phyloP scores from a whole-genome alignment of 1,140 invertebrate genomes.

The Stratiolaelaps scimitus region DNA sequence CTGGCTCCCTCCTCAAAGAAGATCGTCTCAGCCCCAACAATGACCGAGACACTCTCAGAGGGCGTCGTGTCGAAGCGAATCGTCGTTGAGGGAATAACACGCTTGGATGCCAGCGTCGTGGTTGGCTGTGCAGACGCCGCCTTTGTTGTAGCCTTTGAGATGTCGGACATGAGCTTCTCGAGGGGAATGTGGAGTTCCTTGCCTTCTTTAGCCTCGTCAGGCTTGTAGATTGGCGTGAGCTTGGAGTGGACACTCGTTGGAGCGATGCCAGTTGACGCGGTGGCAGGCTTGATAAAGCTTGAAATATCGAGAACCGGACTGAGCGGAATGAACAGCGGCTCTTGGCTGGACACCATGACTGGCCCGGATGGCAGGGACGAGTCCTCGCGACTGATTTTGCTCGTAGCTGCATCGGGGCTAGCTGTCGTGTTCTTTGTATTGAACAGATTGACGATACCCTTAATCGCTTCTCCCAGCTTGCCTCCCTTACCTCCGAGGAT shows the following conservation, averaged over 20 bases:
- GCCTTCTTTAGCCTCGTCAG: not conserved
- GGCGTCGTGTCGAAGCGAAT: not conserved
- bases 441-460: constrained; percentile 38
- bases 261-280: not conserved
- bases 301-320: constrained; percentile 27
- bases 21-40: constrained; percentile 34
- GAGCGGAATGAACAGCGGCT: constrained; percentile 22
- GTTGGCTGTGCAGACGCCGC: not conserved
- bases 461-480: constrained; percentile 37
- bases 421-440: constrained; percentile 33
- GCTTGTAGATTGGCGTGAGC: constrained; percentile 10
- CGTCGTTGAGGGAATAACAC: constrained; percentile 5
- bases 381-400: not conserved
- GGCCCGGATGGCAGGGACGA: not conserved
- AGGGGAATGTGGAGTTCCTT: constrained; percentile 9
- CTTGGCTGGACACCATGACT: constrained; percentile 26
- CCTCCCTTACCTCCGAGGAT: constrained; percentile 36
- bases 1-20: constrained; percentile 32
- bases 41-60: constrained; percentile 30
- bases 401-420: constrained; percentile 19
- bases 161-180: constrained; percentile 25
- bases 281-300: constrained; percentile 2
- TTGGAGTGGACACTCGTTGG: not conserved
- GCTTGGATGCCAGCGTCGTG: not conserved
- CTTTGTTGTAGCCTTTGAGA: constrained; percentile 20